A percentile compares a stretch with the other conserved stretches of the same genome.
Conservation (phyloP, 2,797 vertebrate species). For the Myotis findleyi region DNA sequence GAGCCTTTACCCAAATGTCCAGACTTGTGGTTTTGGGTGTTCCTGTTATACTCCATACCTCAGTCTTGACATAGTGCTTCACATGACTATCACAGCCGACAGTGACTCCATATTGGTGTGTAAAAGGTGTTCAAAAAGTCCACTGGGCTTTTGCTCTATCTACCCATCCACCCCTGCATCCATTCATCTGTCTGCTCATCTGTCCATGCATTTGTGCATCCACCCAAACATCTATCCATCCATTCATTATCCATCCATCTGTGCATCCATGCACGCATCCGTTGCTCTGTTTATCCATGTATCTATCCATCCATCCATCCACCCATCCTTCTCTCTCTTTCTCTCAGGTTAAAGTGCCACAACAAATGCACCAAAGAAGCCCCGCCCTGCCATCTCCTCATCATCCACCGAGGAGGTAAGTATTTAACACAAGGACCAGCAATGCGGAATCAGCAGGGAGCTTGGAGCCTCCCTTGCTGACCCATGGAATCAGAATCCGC, state of each 20-base stretch:
- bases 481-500: not conserved
- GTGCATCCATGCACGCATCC: fast-evolving
- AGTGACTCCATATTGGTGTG: not conserved
- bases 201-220: not conserved
- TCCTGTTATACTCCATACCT: not conserved
- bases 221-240: not conserved
- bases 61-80: not conserved
- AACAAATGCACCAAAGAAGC: conserved; percentile 99
- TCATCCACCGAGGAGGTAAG: conserved; percentile 97
- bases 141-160: not conserved
- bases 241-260: fast-evolving
- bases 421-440: conserved; percentile 36
- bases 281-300: fast-evolving
- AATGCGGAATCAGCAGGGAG: not conserved
- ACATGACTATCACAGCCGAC: not conserved
- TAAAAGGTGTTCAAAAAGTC: not conserved
- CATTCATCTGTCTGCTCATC: no score
- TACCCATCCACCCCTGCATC: fast-evolving
- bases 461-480: not conserved
- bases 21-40: not conserved
- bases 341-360: conserved; percentile 98
- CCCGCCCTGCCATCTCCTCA: conserved; percentile 98
- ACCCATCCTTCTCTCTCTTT: not conserved
- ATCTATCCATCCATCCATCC: not conserved
- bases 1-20: not conserved